Evolutionary conservation across 92 coral and sea anemone species (phyloP), one percentile per base, ranked within the genome.

Genomic region (Siderastrea radians): DNA sequence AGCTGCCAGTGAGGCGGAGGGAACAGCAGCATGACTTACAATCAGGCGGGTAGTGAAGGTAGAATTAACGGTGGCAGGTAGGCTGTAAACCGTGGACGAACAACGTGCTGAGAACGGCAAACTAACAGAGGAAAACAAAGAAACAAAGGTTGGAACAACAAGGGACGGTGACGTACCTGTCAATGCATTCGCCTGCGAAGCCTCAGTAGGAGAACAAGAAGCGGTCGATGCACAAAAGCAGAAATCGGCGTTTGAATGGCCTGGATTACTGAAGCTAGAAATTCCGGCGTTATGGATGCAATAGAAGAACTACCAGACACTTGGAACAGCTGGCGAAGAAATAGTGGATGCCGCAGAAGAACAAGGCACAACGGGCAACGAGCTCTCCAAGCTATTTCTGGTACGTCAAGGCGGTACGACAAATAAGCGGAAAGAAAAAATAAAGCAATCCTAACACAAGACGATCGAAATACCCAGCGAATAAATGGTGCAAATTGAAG

Each of bases 101-200:
- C 57, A 16, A 49, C 43, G 77, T 49, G 50, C 54, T 49, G 48
- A 68, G 74, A 6, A 14, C 44, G 74, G 74, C 14, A 68, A 68
- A 38, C 15, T 3, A 38, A 49, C 55, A 7, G 26, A 47, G 76
- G 76, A 72, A 16, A 72, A 72, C 14, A 7, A 38, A 1, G 58
- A 26, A 16, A 72, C 45, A 4, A 72, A 72, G 47, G 55, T 14
- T 47, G 76, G 76, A 62, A 72, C 76, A 6, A 72, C 53, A 72
- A 72, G 76, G 4, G 55, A 72, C 38, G 44, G 46, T 11, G 9
- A 49, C 75, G 3, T 71, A 71, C 75, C 75, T 71, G 75, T 47
- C 38, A 5, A 48, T 13, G 17, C 58, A 44, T 48, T 71, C 2
- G 55, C 2, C 17, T 3, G 38, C 58, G 55, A 8, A 49, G 54